Evolutionary conservation across 1,140 invertebrate species (phyloP).

Genomic region (Orius insidiosus): DNA sequence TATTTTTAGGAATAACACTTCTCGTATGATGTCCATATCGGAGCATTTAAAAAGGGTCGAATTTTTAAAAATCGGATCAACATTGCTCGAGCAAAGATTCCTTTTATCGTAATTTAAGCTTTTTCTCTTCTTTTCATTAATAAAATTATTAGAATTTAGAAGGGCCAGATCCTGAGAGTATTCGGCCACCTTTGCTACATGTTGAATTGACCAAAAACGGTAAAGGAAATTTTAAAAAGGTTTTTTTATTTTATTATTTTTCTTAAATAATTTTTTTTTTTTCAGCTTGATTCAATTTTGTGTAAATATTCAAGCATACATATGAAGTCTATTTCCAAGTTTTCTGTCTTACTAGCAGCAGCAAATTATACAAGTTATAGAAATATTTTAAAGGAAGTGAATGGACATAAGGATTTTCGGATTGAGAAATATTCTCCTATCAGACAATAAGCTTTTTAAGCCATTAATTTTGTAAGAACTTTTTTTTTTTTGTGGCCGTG

Average conservation of each 20-base stretch:
- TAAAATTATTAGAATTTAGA: slow-evolving; percentile 22
- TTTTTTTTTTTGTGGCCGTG: too few relatives aligned
- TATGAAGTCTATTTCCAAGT: background rate
- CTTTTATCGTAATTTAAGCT: slow-evolving; percentile 32
- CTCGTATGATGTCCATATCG: slow-evolving; percentile 7
- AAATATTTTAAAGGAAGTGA: too few relatives aligned
- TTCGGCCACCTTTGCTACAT: slow-evolving; percentile 32
- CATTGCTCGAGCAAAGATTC: slow-evolving; percentile 35
- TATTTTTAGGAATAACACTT: background rate
- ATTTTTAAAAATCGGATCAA: slow-evolving; percentile 39
- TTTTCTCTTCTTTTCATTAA: slow-evolving; percentile 3
- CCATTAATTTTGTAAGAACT: too few relatives aligned
- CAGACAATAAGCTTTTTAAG: too few relatives aligned
- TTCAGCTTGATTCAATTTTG: slow-evolving; percentile 4
- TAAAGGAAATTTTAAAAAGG: background rate
- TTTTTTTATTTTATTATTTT: background rate
- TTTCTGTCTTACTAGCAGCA: slow-evolving; percentile 7
- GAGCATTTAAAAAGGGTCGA: slow-evolving; percentile 33
- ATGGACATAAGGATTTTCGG: too few relatives aligned
- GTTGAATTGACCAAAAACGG: slow-evolving; percentile 19
- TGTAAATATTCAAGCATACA: slow-evolving; percentile 1
- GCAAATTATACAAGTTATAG: slow-evolving; percentile 5
- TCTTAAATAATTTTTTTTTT: background rate
- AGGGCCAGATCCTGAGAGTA: slow-evolving; percentile 30
- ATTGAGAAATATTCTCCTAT: too few relatives aligned